Conservation (phyloP, 2,888 invertebrate species). For the Xylophagus ater region DNA sequence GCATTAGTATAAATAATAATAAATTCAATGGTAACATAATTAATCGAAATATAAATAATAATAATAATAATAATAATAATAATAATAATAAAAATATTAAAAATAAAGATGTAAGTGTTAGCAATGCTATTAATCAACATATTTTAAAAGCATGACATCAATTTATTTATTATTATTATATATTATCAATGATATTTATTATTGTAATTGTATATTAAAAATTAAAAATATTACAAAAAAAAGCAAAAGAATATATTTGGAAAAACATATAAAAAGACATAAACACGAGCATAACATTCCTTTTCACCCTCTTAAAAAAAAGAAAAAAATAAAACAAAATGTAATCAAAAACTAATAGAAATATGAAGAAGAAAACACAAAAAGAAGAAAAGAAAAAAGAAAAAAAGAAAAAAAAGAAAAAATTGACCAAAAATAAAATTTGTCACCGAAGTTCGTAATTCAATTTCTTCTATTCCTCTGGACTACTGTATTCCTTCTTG, state of each 20-base stretch:
- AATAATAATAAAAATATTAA: not conserved
- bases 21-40: not conserved
- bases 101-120: not conserved
- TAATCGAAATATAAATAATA: too few relatives aligned
- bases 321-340: not conserved
- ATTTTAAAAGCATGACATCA: slow-evolving; percentile 2
- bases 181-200: slow-evolving; percentile 9
- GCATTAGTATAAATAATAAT: not conserved
- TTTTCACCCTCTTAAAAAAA: too few relatives aligned
- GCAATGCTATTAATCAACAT: not conserved
- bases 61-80: not conserved
- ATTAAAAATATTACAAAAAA: too few relatives aligned
- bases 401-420: too few relatives aligned
- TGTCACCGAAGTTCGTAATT: too few relatives aligned
- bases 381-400: too few relatives aligned
- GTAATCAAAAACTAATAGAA: not conserved
- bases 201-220: slow-evolving; percentile 9
- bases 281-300: too few relatives aligned
- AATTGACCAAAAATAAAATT: too few relatives aligned
- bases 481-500: too few relatives aligned
- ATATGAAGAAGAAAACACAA: not conserved
- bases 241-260: too few relatives aligned
- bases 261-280: too few relatives aligned
- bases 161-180: slow-evolving; percentile 8
- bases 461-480: too few relatives aligned